phyloP scores from a whole-genome alignment of 1,140 invertebrate species.

The Drosophila ananassae region DNA sequence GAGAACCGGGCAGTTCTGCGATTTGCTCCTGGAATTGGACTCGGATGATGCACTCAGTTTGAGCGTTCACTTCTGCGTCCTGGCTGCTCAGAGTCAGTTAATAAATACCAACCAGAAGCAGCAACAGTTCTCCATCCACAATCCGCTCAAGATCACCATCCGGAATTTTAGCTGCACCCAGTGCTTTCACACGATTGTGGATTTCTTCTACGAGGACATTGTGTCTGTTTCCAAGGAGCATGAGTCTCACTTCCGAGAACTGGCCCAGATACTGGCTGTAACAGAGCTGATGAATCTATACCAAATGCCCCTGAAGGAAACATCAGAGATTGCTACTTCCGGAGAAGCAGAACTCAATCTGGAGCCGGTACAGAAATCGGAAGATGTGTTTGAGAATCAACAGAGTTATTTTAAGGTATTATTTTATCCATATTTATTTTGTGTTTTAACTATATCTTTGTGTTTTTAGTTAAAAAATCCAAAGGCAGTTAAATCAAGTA shows the following conservation, averaged over 20 bases:
- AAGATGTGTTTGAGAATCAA: conserved; percentile 70
- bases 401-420: conserved; percentile 76
- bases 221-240: conserved; percentile 77
- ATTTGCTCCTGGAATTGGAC: conserved; percentile 69
- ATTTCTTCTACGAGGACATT: conserved; percentile 80
- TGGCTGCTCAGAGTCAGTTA: conserved; percentile 74
- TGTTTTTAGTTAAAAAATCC: conserved; percentile 67
- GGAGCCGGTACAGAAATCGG: conserved; percentile 35
- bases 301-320: conserved; percentile 45
- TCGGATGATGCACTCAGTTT: conserved; percentile 54
- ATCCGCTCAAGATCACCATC: conserved; percentile 76
- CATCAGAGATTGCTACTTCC: neutral
- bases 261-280: conserved; percentile 71
- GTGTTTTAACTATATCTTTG: neutral
- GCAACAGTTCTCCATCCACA: conserved; percentile 80
- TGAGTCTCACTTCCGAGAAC: conserved; percentile 68
- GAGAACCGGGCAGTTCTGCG: conserved; percentile 73
- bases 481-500: conserved; percentile 58
- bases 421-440: neutral
- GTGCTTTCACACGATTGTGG: conserved; percentile 76
- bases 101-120: conserved; percentile 72
- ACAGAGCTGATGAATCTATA: conserved; percentile 75
- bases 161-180: conserved; percentile 67
- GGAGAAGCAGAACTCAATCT: conserved; percentile 23
- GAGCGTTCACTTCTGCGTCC: conserved; percentile 75